A percentile compares a stretch with the other conserved stretches of the same genome.
phyloP scores from a whole-genome alignment of 2,113 vertebrate genomes.

The Thamnaconus septentrionalis region DNA sequence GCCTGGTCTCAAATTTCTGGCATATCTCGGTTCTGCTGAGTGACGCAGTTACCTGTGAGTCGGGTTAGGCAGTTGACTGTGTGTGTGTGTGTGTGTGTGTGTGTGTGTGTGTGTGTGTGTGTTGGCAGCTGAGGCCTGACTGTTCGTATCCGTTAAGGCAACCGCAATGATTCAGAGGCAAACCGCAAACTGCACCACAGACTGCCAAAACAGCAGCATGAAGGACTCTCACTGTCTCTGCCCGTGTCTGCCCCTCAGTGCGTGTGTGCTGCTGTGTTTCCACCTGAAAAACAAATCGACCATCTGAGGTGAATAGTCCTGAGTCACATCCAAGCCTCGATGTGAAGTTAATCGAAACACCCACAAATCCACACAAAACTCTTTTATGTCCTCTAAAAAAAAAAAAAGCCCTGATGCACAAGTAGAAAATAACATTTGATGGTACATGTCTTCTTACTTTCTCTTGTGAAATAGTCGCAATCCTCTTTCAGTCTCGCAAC shows the following conservation, averaged over 20 bases:
- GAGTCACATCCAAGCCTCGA: too few relatives aligned
- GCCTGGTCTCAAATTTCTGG: slow-evolving; percentile 8
- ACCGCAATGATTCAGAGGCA: slow-evolving; percentile 27
- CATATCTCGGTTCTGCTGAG: slow-evolving; percentile 6
- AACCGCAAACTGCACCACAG: slow-evolving; percentile 36
- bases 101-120: slow-evolving; percentile 10
- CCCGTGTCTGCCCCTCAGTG: not conserved
- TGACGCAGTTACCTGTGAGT: slow-evolving; percentile 22
- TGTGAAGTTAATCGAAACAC: too few relatives aligned
- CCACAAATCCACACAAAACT: too few relatives aligned
- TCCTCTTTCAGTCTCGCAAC: too few relatives aligned
- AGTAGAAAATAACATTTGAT: not conserved
- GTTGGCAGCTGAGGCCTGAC: slow-evolving; percentile 12
- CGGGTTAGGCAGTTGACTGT: slow-evolving; percentile 9
- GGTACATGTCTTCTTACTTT: slow-evolving; percentile 13
- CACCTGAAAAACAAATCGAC: not conserved
- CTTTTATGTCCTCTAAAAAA: too few relatives aligned
- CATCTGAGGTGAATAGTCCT: too few relatives aligned
- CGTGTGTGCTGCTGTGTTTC: not conserved
- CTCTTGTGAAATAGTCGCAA: too few relatives aligned
- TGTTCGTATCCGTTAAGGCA: slow-evolving; percentile 31
- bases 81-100: slow-evolving; percentile 2
- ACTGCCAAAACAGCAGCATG: slow-evolving; percentile 38
- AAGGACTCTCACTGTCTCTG: slow-evolving; percentile 30
- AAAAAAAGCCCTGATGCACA: too few relatives aligned